Evolutionary conservation across 2,113 vertebrate species (phyloP).

Genomic region (Mesembrinibis cayennensis): DNA sequence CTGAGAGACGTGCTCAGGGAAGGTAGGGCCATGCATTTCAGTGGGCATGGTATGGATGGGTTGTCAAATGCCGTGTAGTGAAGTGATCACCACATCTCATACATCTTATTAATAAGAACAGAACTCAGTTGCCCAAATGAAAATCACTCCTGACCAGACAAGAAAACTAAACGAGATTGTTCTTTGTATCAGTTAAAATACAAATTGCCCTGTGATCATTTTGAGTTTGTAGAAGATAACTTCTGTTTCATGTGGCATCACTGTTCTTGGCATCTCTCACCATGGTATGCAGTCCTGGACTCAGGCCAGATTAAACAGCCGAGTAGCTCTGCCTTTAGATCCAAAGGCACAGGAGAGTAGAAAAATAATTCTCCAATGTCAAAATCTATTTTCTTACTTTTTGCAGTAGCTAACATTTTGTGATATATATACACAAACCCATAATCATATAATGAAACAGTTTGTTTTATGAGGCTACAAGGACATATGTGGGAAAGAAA

Average conservation of each 20-base stretch:
- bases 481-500: constrained; percentile 60
- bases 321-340: constrained; percentile 65
- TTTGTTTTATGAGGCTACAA: constrained; percentile 62
- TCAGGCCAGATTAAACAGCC: constrained; percentile 73
- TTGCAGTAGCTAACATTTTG: constrained; percentile 68
- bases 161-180: neutral
- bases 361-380: constrained; percentile 71
- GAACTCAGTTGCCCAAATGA: neutral
- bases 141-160: neutral
- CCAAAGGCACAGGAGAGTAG: constrained; percentile 71
- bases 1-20: neutral
- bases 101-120: constrained; percentile 13
- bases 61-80: neutral
- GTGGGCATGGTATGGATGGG: neutral
- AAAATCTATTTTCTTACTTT: constrained; percentile 69
- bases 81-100: neutral
- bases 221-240: constrained; percentile 49
- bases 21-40: neutral
- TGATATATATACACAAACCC: constrained; percentile 58
- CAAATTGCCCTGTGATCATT: constrained; percentile 40
- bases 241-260: constrained; percentile 59
- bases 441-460: constrained; percentile 52
- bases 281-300: constrained; percentile 36
- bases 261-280: constrained; percentile 64
- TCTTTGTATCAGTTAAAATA: constrained; percentile 9